Conservation (phyloP, 2,113 vertebrate species). For the Struthio camelus region DNA sequence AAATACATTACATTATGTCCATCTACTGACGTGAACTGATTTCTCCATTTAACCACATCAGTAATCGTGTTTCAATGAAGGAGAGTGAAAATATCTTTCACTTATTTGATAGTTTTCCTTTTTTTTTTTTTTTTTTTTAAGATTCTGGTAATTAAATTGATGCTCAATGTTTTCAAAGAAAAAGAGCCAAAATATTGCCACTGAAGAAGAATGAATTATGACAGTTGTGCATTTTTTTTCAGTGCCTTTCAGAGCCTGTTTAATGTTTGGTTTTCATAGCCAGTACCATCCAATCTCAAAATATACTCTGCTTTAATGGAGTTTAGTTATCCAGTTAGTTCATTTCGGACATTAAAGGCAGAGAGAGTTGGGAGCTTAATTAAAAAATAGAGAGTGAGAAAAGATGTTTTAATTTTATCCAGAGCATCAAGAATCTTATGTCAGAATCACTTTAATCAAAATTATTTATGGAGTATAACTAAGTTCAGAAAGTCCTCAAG, state of each 20-base stretch:
- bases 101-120: not conserved
- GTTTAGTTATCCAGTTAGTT: not conserved
- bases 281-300: not conserved
- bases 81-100: not conserved
- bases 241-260: not conserved
- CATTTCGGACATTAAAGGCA: not conserved
- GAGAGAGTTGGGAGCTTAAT: not conserved
- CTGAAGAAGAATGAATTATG: not conserved
- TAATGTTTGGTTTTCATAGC: not conserved
- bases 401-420: not conserved
- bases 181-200: not conserved
- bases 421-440: not conserved
- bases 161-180: not conserved
- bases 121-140: not conserved
- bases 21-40: not conserved
- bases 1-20: not conserved
- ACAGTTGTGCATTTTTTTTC: not conserved
- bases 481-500: not conserved
- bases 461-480: not conserved
- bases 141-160: not conserved
- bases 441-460: not conserved
- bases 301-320: not conserved
- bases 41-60: not conserved
- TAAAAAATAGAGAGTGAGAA: not conserved
- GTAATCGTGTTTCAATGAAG: not conserved